phyloP scores from a whole-genome alignment of 2,888 invertebrate genomes.

The Rapana venosa region DNA sequence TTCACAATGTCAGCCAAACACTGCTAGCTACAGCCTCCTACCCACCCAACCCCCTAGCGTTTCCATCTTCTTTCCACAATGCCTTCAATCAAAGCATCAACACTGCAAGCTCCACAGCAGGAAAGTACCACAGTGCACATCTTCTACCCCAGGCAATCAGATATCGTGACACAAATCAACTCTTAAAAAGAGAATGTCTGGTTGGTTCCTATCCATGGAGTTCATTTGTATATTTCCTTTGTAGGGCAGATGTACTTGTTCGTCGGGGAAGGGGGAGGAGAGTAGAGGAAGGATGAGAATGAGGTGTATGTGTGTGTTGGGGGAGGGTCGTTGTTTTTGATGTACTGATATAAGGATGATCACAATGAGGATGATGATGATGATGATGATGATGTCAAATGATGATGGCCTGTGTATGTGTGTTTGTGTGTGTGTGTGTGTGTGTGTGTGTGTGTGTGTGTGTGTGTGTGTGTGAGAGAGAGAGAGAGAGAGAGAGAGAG shows the following conservation, averaged over 20 bases:
- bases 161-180: neutral
- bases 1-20: neutral
- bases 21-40: neutral
- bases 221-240: neutral
- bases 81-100: neutral
- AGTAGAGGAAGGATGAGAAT: neutral
- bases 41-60: neutral
- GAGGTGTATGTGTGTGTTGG: neutral
- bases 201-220: neutral
- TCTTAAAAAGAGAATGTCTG: neutral
- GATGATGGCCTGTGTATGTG: neutral
- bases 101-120: neutral
- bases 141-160: neutral
- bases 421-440: neutral
- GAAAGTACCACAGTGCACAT: neutral
- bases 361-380: neutral
- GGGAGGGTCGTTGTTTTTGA: neutral
- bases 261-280: too few relatives aligned
- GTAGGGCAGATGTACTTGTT: neutral
- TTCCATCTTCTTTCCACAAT: neutral
- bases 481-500: neutral
- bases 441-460: neutral
- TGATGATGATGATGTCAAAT: neutral
- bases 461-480: neutral
- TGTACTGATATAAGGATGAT: too few relatives aligned